Conservation (phyloP, 2,888 invertebrate species). For the Allygus modestus region DNA sequence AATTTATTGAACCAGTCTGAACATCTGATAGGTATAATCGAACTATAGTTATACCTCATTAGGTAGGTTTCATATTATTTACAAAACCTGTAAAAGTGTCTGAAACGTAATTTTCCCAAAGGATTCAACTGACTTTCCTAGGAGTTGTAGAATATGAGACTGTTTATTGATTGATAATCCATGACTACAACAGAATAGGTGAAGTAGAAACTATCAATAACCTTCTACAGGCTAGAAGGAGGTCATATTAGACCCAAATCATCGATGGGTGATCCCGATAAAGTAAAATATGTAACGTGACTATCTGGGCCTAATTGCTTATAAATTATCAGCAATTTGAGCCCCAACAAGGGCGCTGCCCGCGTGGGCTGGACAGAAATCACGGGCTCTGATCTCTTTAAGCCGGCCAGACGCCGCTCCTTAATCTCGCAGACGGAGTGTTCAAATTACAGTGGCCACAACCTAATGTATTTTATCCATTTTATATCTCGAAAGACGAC, state of each 20-base stretch:
- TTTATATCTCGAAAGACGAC: conserved; percentile 34
- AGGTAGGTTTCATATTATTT: too few species aligned
- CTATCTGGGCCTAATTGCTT: conserved; percentile 28
- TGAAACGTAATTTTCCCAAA: too few species aligned
- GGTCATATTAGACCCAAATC: background rate
- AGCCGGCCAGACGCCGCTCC: conserved; percentile 22
- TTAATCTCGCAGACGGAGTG: background rate
- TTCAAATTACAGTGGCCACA: conserved; percentile 36
- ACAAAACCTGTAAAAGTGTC: too few species aligned
- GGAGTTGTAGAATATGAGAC: too few species aligned
- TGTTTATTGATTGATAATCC: too few species aligned
- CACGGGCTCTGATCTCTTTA: conserved; percentile 22
- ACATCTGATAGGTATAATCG: background rate
- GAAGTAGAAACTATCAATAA: conserved; percentile 13
- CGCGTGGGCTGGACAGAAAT: conserved; percentile 17
- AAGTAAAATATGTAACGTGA: conserved; percentile 28
- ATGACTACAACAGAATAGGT: too few species aligned
- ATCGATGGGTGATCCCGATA: conserved; percentile 30
- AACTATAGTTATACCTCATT: too few species aligned
- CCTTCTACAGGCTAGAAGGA: background rate
- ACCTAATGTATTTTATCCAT: conserved; percentile 37
- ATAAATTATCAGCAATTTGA: conserved; percentile 42
- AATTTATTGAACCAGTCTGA: too few species aligned
- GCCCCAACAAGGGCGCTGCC: conserved; percentile 28
- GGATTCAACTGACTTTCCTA: too few species aligned